Base-by-base conservation (phyloP, 2,888 invertebrate genomes). In the Lithosia quadra region DNA sequence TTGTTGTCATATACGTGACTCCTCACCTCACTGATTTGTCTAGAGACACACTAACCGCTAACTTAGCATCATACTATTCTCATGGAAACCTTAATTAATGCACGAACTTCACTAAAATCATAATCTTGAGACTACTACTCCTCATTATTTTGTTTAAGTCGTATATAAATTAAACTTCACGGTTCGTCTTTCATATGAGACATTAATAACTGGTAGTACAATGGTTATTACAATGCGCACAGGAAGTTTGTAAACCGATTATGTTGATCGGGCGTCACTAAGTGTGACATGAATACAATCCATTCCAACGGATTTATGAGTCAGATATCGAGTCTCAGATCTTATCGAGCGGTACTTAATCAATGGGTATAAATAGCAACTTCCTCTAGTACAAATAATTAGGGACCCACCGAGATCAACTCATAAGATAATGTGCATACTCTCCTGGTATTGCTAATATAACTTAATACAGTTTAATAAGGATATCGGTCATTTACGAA, bases 221-320 rank as follows among this genome's bases (percentile, higher is more conserved):
- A 90, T 88, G 86, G 79, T 84, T 77, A 89, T 92, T 91, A 92
- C 86, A 92, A 91, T 92, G 88, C 89, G 83, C 81, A 86, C 91
- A 90, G 91, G 92, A 91, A 92, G 91, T 90, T 85, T 83, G 87
- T 93, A 93, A 94, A 92, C 92, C 93, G 94, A 94, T 94, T 94
- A 94, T 85, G 86, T 78, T 90, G 92, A 92, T 91, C 90, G 88
- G 80, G 89, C 88, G 91, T 93, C 92, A 91, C 88, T 91, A 91
- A 89, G 84, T 87, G 81, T 88, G 92, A 92, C 91, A 88, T 84
- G 83, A 77, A 81, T 86, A 92, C 90, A 94, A 93, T 92, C 88
- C 88, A 86, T 90, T 84, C 87, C 86, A 84, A 86, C 81, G 87
- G 91, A 92, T 90, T 91, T 89, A 90, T 89, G 84, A 90, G 85